Base-by-base conservation (phyloP, 2,888 invertebrate genomes). In the Dolomedes plantarius region DNA sequence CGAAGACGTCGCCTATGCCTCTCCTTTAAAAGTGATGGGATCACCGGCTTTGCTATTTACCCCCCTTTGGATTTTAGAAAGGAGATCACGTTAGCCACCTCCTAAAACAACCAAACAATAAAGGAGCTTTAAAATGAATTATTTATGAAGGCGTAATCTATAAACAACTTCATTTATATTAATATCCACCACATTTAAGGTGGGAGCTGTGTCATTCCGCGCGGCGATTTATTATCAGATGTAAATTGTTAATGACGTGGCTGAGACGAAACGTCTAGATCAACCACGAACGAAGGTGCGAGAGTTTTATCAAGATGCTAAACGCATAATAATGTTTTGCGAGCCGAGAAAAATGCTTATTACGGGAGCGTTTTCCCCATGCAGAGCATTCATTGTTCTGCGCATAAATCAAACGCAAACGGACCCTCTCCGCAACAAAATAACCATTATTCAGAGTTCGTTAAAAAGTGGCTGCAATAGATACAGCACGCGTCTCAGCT, bases 91-190 rank as follows among this genome's bases (percentile, higher is more conserved):
- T 9, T 36, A 36, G 36, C 36, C 5, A 9, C 9, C 36, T 6
- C 9, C 5, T 9, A 11, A 46, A 46, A 46, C n/a, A 56, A 56
- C 56, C 5, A 23, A n/a, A 56, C 56, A 23, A 23, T 2, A 23
- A 56, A 56, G 16, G 5, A 2, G 23, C 19, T 23, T 56, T 56
- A 56, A 56, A 56, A 56, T 56, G 56, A 56, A 56, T 56, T 56
- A 56, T 56, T 19, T 56, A 56, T 56, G 56, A 56, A 19, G 56
- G 56, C 56, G 5, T 56, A 23, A 56, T 56, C 19, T 56, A 56
- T 56, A 56, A 56, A 56, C 56, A 23, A 23, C 56, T 56, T 56
- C 56, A 56, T 56, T 56, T 56, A 56, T 56, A 56, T 56, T 56
- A 56, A 56, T 56, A 56, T 23, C 56, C 56, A 19, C 23, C 56